Evolutionary conservation across 2,888 invertebrate genomes (phyloP), one percentile per base, ranked within the genome.

Genomic region (Drosophila mimetica): DNA sequence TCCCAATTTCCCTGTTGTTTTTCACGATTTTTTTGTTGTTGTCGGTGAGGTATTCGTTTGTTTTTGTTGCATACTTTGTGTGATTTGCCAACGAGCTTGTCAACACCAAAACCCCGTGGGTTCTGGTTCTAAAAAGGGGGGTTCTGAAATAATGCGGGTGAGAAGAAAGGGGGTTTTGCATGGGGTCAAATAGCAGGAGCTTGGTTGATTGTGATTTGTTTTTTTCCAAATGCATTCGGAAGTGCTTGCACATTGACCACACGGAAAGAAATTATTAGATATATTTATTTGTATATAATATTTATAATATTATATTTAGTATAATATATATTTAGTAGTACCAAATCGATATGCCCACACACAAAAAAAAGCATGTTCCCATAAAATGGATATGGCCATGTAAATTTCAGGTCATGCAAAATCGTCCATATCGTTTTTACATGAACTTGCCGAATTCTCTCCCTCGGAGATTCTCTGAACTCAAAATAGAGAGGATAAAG

Each of bases 51-150:
- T 20, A 14, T 50, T 59, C 48, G 2, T 52, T 47, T 51, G 58
- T 34, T 71, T 30, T 46, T 59, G 48, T 48, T 54, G 47, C 61
- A 42, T 64, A 36, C 57, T 54, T 70, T 63, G 59, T 65, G 44
- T 52, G 71, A 71, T 63, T 61, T 74, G 53, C 41, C 65, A 48
- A 66, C 63, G 53, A 65, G 65, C 65, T 65, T 61, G 65, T 63
- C 65, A 65, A 63, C 63, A 63, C 53, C 60, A 37, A 39, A 30
- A 7, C 52, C 52, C 61, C 48, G 25, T 55, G 20, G 60, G 20
- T 18, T 32, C 7, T n/a, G 60, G 36, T 16, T 32, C n/a, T 13
- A 32, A 25, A 41, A n/a, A 5, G 2, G 13, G 16, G 18, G 14
- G 9, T 1, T 22, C 7, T 7, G 9, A 14, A 46, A 51, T 39